Percentiles rank a stretch among this genome's conserved stretches.
Evolutionary conservation across 2,113 vertebrate species (phyloP).

Genomic region (Spilogale gracilis): DNA sequence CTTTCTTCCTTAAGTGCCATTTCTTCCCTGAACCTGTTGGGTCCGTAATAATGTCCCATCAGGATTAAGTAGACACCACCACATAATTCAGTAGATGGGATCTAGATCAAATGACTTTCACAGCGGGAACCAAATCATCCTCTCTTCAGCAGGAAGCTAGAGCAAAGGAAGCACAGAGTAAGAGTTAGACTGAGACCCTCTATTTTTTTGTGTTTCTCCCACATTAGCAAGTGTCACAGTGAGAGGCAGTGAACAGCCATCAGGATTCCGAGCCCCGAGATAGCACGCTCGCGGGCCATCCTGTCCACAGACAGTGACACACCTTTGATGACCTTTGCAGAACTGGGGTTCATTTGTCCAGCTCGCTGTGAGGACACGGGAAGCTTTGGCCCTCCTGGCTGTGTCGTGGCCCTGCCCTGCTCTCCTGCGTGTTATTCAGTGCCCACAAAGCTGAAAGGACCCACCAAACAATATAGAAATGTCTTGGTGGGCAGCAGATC

Average conservation of each 20-base stretch:
- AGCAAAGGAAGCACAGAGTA: neutral
- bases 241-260: neutral
- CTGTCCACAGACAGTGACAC: rapidly evolving
- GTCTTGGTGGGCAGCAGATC: neutral
- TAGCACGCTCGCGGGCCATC: rapidly evolving
- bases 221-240: rapidly evolving
- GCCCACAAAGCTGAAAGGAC: neutral
- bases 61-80: neutral
- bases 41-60: slow-evolving; percentile 16
- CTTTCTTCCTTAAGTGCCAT: neutral
- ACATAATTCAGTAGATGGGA: slow-evolving; percentile 32
- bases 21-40: slow-evolving; percentile 35
- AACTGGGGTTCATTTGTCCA: neutral
- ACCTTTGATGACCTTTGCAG: neutral
- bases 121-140: neutral
- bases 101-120: slow-evolving; percentile 28
- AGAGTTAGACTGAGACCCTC: rapidly evolving
- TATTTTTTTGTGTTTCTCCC: neutral
- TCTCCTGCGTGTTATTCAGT: neutral
- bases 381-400: neutral
- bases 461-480: rapidly evolving
- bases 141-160: neutral
- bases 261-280: neutral
- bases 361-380: neutral
- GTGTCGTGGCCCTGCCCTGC: neutral